These are phyloP conservation scores for Neomorphus geoffroyi DNA, from an alignment of 2,797 vertebrate genomes.

Conservation along the genomic window DNA sequence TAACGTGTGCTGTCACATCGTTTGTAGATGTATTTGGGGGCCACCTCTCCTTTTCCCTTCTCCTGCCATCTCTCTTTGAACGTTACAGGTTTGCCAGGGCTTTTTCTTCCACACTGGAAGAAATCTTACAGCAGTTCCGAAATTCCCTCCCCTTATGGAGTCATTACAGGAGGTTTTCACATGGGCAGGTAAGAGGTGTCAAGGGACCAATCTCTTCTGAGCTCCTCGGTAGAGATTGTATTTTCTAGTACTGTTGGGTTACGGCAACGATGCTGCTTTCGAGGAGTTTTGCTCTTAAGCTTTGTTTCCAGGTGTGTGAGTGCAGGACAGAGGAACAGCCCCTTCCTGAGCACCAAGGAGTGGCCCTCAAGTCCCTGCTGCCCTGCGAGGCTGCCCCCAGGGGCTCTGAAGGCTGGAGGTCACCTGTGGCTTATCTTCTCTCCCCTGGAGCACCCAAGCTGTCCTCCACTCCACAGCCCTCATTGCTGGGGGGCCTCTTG, in stretches of 20 bases:
- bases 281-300: not conserved
- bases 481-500: not conserved
- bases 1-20: not conserved
- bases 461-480: not conserved
- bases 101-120: not conserved
- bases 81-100: not conserved
- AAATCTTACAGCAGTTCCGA: not conserved
- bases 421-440: not conserved
- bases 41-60: not conserved
- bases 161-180: not conserved
- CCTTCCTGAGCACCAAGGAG: not conserved
- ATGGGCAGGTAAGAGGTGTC: not conserved
- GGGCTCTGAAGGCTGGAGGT: not conserved
- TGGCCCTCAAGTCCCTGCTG: not conserved
- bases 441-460: not conserved
- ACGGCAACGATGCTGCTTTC: not conserved
- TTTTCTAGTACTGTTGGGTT: not conserved
- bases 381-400: not conserved
- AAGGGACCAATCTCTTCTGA: not conserved
- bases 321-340: not conserved
- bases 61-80: not conserved
- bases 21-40: not conserved
- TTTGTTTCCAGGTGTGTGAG: not conserved
- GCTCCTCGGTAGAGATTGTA: not conserved
- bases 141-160: not conserved